Base-by-base conservation (phyloP, 2,888 invertebrate species). In the Chrysomela aeneicollis region DNA sequence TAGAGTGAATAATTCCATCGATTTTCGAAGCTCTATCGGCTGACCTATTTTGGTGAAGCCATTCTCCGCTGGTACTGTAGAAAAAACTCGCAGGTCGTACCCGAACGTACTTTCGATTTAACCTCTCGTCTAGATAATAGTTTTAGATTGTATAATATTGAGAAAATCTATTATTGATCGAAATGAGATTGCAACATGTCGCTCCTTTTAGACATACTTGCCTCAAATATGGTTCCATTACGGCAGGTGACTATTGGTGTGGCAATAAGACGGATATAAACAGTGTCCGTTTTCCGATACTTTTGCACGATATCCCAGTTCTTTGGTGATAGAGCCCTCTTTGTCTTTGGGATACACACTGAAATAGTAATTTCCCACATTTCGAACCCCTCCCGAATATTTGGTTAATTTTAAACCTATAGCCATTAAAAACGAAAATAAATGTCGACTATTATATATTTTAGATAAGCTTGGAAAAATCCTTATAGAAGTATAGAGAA, bases 71-170 rank as follows among this genome's bases (percentile, higher is more conserved):
- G 35, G 15, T 42, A 15, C n/a, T 15, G 15, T 22, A 21, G 21
- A 21, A 55, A 42, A 15, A 55, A 1, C 22, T 19, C 42, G 42
- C 32, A 19, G 54, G 54, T 54, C 18, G 37, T 35, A 21, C 10
- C 21, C 12, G 18, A 22, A 26, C 42, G 46, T 26, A 57, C 57
- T 46, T 57, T 57, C 57, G 17, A 57, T 46, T 57, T n/a, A 57
- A 57, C 57, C 30, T 46, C 57, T 46, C 26, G 46, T 55, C 30
- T 37, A 26, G 22, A 42, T 42, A 42, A 42, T 42, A 6, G 32
- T 35, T 35, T 35, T 19, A 54, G 55, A 55, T 42, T 26, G 42
- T 55, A 55, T 42, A 54, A 19, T 35, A 37, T 17, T 55, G 32
- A 55, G 37, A 22, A 55, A 42, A 55, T 21, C 42, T 15, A 42